These are phyloP conservation scores for Oikopleura vanhoeffeni DNA, from an alignment of 23 tunicate genomes.

Conservation along the genomic window DNA sequence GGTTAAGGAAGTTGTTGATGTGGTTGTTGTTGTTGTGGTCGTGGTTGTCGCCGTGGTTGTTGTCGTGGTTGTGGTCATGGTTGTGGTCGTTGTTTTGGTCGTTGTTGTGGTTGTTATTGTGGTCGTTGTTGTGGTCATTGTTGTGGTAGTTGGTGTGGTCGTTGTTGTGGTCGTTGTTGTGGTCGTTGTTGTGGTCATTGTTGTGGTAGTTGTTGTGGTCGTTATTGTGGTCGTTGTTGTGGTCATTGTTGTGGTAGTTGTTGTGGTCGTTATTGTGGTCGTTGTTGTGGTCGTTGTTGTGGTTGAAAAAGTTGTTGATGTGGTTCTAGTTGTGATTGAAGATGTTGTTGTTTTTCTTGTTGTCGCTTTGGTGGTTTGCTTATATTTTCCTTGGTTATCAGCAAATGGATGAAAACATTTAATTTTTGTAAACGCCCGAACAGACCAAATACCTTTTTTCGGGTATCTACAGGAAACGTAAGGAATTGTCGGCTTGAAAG, in stretches of 20 bases:
- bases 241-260: not conserved
- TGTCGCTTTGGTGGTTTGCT: too few relatives aligned
- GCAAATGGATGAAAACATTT: not conserved
- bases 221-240: not conserved
- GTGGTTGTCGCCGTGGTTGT: too few relatives aligned
- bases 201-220: not conserved
- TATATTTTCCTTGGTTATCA: too few relatives aligned
- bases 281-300: not conserved
- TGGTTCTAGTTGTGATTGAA: not conserved
- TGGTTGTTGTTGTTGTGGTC: too few relatives aligned
- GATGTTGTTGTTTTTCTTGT: slow-evolving; percentile 2
- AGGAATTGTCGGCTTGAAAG: not conserved
- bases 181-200: not conserved
- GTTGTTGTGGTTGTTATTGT: too few relatives aligned
- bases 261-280: not conserved
- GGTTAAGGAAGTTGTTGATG: too few relatives aligned
- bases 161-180: not conserved
- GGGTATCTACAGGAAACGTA: not conserved
- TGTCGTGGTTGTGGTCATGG: too few relatives aligned
- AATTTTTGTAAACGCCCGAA: not conserved
- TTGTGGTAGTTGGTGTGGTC: not conserved
- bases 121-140: too few relatives aligned
- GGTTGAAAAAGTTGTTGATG: not conserved
- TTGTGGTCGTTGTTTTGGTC: too few relatives aligned
- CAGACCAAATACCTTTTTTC: not conserved